Evolutionary conservation across 1,140 invertebrate species (phyloP), one percentile per base, ranked within the genome.

Genomic region (Dendrolimus kikuchii): DNA sequence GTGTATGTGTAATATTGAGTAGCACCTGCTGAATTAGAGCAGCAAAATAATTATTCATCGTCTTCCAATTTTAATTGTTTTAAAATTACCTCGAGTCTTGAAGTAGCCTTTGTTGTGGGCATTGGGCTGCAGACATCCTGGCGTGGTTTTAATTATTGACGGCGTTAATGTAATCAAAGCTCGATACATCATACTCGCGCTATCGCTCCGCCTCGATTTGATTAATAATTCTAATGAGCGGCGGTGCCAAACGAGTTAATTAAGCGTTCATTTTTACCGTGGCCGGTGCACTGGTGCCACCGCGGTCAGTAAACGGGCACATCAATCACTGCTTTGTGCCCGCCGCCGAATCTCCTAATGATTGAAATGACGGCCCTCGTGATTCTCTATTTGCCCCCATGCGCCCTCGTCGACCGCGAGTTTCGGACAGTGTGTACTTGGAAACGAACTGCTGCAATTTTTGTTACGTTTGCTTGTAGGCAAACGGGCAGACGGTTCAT

Each of bases 181-280:
- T 81, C 82, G 79, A 86, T 86, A 81, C 81, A 86, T 86, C 82
- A 86, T 82, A 77, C 74, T 75, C 71, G 76, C 64, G 66, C 77
- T 82, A 84, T 84, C 80, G 76, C 74, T 65, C 77, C 78, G 75
- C 80, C 80, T 86, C 68, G 74, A 62, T 83, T 86, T 86, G 83
- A 86, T 86, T 86, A 86, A 86, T 86, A 84, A 77, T 84, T 84
- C 72, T 86, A 86, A 86, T 86, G 82, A 86, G 82, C 78, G 78
- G 72, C 78, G 81, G 74, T 83, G 82, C 82, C 82, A 86, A 86
- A 84, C 81, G 82, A 86, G 82, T 86, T 86, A 86, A 86, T 86
- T 84, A 86, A 84, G 71, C 71, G 70, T 81, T 73, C 66, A 65
- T 81, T 86, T 83, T 83, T 83, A 82, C 69, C 68, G 49, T 48